phyloP scores from a whole-genome alignment of 1,140 invertebrate genomes.

The Pogonognathellus flavescens region DNA sequence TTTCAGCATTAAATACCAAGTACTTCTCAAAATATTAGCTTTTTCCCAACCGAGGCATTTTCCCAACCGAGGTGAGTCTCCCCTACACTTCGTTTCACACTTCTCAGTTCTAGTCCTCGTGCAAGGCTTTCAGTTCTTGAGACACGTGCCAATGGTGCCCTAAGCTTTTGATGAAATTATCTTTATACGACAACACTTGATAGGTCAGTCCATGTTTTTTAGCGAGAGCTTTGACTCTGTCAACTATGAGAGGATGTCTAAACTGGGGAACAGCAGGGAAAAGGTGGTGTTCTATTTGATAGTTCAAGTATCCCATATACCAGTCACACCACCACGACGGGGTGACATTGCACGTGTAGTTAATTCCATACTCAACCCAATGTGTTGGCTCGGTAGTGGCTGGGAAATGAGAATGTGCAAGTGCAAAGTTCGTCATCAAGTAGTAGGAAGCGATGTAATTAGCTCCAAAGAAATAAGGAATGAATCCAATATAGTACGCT shows the following conservation, averaged over 20 bases:
- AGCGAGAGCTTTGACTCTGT: conserved; percentile 19
- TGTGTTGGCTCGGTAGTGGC: conserved; percentile 45
- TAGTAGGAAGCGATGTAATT: neutral
- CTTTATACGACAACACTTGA: neutral
- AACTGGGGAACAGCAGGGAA: conserved; percentile 29
- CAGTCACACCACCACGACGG: conserved; percentile 53
- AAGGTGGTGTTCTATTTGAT: conserved; percentile 55
- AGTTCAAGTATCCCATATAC: conserved; percentile 60
- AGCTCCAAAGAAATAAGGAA: conserved; percentile 11
- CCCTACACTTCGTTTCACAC: too few species aligned
- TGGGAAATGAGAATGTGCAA: conserved; percentile 53
- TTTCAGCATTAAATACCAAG: neutral
- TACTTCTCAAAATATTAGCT: too few species aligned
- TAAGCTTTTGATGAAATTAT: neutral
- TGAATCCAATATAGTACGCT: conserved; percentile 38
- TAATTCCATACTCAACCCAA: conserved; percentile 57
- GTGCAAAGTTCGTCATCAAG: conserved; percentile 43
- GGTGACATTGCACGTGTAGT: conserved; percentile 50
- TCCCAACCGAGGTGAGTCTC: too few species aligned
- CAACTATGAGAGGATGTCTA: conserved; percentile 3
- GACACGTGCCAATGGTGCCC: conserved; percentile 24
- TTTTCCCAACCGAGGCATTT: too few species aligned
- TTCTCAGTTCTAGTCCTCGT: neutral
- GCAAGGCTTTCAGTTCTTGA: neutral
- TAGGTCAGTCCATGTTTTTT: conserved; percentile 28